These are phyloP conservation scores for Tetranychus cinnabarinus DNA, from an alignment of 1,140 invertebrate species.

Conservation along the genomic window DNA sequence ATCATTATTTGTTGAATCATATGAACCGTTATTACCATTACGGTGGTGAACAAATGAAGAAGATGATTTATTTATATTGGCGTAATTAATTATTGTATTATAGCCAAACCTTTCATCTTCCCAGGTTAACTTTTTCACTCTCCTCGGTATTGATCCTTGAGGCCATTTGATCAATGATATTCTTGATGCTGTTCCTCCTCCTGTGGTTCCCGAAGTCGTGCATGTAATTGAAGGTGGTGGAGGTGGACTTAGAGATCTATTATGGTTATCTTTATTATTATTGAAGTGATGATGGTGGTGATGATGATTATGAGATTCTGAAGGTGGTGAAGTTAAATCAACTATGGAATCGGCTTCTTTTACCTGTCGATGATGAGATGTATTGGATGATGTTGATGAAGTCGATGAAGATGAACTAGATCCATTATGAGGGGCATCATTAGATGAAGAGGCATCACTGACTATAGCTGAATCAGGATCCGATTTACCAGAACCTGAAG, in stretches of 20 bases:
- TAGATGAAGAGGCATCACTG: slow-evolving; percentile 6
- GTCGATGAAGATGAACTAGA: neutral
- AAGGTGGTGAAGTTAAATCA: neutral
- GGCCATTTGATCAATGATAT: slow-evolving; percentile 14
- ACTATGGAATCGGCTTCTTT: neutral
- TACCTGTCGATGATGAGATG: neutral
- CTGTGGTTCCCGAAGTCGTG: neutral
- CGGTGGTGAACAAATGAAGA: neutral
- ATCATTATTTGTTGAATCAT: neutral
- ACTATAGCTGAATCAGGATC: slow-evolving; percentile 4
- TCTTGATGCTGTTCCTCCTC: slow-evolving; percentile 1
- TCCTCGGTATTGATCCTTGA: slow-evolving; percentile 32
- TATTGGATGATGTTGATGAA: neutral
- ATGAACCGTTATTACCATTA: neutral
- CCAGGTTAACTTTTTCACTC: slow-evolving; percentile 46
- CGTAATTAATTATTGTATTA: slow-evolving; percentile 1
- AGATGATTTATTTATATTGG: neutral
- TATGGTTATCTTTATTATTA: neutral
- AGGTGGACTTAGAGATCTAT: neutral
- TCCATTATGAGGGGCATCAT: neutral
- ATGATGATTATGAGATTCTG: neutral
- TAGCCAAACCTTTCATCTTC: slow-evolving; percentile 29
- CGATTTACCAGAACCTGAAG: neutral
- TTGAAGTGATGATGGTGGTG: neutral
- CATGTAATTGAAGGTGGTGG: slow-evolving; percentile 4